Evolutionary conservation across 2,797 vertebrate genomes (phyloP), one percentile per base, ranked within the genome.

Genomic region (Argentina silus): DNA sequence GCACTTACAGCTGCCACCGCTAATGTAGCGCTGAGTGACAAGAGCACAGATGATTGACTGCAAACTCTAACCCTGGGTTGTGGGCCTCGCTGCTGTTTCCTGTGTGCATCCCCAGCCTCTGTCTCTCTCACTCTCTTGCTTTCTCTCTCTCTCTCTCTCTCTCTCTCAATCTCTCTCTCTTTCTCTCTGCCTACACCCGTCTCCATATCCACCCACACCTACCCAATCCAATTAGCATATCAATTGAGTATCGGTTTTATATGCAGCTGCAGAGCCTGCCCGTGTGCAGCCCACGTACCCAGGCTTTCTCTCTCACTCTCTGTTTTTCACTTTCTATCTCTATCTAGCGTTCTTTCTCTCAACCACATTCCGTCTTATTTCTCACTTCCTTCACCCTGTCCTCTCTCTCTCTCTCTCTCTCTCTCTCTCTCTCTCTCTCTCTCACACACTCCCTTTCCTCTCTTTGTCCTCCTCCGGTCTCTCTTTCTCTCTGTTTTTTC

Each of bases 211-310:
- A 83, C 93, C 93, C 88, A 91, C 91, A 81, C 70, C 77, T 86
- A 82, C 82, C 86, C 88, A 84, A 87, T 92, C 82, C 88, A 89
- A 93, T 93, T 92, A 91, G 87, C 89, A 92, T 91, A 90, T 93
- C 87, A 91, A 89, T 90, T 89, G 85, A 86, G 88, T 78, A 72
- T 77, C 76, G 74, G 72, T 56, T 80, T 83, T 81, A 79, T 72
- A 76, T 72, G 82, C 74, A 77, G 78, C 75, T 76, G 78, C 72
- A 69, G 77, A 84, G 78, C 78, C 76, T 78, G 81, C 70, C 84
- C 75, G 69, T 57, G 62, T 81, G 77, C 78, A 83, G 82, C 84
- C 87, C 84, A 88, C 87, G 77, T 83, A 77, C 70, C 15, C 50
- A 27, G 56, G 55, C 67, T 12, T 12, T 66, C 67, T 69, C 67